These are phyloP conservation scores for Archegozetes longisetosus DNA, from an alignment of 1,140 invertebrate species.

Conservation along the genomic window DNA sequence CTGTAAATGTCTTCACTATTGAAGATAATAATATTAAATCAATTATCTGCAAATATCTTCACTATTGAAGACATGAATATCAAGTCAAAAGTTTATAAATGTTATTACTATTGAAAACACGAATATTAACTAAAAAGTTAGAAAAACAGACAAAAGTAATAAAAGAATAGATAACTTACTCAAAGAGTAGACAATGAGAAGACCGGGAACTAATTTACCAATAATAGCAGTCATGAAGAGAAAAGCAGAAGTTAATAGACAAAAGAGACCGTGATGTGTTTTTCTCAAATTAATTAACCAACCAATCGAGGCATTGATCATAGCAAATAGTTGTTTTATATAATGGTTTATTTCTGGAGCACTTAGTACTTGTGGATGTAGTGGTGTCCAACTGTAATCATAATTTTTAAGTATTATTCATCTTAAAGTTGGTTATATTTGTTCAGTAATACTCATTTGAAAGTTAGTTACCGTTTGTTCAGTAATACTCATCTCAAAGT, in stretches of 20 bases:
- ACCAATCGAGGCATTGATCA: conserved; percentile 16
- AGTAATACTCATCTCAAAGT: no score
- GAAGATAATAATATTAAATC: background rate
- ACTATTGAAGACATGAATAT: no score
- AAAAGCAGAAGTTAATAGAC: conserved; percentile 22
- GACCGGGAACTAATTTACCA: conserved; percentile 26
- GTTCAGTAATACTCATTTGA: no score
- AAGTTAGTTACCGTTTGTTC: no score
- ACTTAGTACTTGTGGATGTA: conserved; percentile 28
- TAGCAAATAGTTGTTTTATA: conserved; percentile 22
- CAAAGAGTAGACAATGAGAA: conserved; percentile 26
- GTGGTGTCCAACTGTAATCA: conserved; percentile 26
- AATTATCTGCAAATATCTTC: no score
- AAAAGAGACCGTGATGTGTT: conserved; percentile 26
- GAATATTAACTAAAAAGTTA: no score
- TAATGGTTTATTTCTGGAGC: conserved; percentile 28
- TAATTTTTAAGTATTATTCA: background rate
- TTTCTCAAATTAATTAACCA: conserved; percentile 22
- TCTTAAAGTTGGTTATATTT: no score
- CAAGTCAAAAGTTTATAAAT: no score
- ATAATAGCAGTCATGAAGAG: conserved; percentile 24
- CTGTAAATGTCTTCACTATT: background rate
- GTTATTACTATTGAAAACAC: no score
- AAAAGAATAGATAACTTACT: no score
- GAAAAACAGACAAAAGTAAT: no score